phyloP scores from a whole-genome alignment of 2,797 vertebrate genomes.

The Borostomias antarcticus region DNA sequence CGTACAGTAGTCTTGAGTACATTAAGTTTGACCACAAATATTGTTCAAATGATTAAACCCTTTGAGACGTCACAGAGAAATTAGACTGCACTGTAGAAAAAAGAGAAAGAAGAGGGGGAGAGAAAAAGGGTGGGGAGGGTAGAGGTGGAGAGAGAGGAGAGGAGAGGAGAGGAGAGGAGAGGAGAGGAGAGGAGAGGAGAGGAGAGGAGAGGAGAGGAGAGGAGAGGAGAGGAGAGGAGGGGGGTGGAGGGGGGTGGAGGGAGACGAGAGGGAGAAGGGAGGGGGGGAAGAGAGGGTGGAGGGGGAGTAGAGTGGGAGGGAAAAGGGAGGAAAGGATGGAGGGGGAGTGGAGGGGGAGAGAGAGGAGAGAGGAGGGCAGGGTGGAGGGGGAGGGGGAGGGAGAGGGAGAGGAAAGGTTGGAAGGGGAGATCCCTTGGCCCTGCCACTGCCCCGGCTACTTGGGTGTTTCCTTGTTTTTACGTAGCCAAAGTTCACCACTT shows the following conservation, averaged over 20 bases:
- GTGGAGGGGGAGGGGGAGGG: slow-evolving; percentile 35
- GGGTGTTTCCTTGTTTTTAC: slow-evolving; percentile 66
- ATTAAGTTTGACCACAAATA: neutral
- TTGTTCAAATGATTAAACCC: neutral
- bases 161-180: slow-evolving; percentile 11
- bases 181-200: neutral
- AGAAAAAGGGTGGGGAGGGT: too few species aligned
- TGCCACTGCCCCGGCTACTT: slow-evolving; percentile 33
- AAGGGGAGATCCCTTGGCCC: slow-evolving; percentile 36
- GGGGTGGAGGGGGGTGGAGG: slow-evolving; percentile 21
- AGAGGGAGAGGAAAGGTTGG: slow-evolving; percentile 48
- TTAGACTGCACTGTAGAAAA: neutral
- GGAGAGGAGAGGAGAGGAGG: slow-evolving; percentile 31
- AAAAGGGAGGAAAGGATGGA: slow-evolving; percentile 36
- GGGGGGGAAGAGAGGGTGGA: too few species aligned
- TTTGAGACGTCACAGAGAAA: neutral
- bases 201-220: neutral
- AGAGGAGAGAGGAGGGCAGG: slow-evolving; percentile 49
- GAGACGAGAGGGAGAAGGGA: too few species aligned
- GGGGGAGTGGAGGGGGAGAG: too few species aligned
- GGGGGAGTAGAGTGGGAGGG: neutral
- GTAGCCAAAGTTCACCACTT: slow-evolving; percentile 53
- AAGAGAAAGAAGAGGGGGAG: too few species aligned
- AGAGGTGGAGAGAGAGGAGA: slow-evolving; percentile 3
- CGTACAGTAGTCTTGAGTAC: neutral